Percentiles rank a stretch among this genome's conserved stretches.
Evolutionary conservation across 1,140 invertebrate species (phyloP).

Genomic region (Nasonia longicornis): DNA sequence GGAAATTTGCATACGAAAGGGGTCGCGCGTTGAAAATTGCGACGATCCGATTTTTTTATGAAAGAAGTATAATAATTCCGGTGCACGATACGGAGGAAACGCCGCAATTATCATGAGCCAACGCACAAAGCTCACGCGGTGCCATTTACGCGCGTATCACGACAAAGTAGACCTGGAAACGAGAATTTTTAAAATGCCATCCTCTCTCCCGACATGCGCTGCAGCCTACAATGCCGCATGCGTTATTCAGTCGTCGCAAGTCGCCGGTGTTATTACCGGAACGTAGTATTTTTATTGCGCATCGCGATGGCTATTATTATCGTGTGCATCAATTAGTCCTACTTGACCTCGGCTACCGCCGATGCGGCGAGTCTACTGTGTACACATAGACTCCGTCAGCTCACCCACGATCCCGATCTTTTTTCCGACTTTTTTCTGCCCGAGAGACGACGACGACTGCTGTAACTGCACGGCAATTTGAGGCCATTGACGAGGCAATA

Average conservation of each 20-base stretch:
- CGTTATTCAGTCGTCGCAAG: not conserved
- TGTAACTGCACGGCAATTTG: slow-evolving; percentile 12
- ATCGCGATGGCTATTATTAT: slow-evolving; percentile 40
- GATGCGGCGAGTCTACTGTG: slow-evolving; percentile 47
- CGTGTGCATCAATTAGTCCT: slow-evolving; percentile 62
- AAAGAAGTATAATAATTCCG: too few species aligned
- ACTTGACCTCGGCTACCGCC: slow-evolving; percentile 58
- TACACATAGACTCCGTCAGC: slow-evolving; percentile 50
- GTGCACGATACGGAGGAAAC: not conserved
- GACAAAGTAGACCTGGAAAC: not conserved
- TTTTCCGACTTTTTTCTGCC: slow-evolving; percentile 8
- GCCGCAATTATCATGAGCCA: not conserved
- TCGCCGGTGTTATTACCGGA: slow-evolving; percentile 30
- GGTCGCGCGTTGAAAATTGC: too few species aligned
- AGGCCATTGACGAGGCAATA: not conserved
- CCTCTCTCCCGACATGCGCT: not conserved
- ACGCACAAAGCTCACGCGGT: not conserved
- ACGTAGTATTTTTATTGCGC: slow-evolving; percentile 29
- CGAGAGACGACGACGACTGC: not conserved
- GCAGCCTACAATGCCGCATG: not conserved
- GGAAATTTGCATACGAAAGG: too few species aligned
- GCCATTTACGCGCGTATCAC: not conserved
- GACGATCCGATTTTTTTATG: too few species aligned
- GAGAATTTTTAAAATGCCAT: not conserved
- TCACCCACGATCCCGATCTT: slow-evolving; percentile 15